Percentiles rank a stretch among this genome's conserved stretches.
These are phyloP conservation scores for Rhagonycha lutea DNA, from an alignment of 2,888 invertebrate species.

Conservation along the genomic window DNA sequence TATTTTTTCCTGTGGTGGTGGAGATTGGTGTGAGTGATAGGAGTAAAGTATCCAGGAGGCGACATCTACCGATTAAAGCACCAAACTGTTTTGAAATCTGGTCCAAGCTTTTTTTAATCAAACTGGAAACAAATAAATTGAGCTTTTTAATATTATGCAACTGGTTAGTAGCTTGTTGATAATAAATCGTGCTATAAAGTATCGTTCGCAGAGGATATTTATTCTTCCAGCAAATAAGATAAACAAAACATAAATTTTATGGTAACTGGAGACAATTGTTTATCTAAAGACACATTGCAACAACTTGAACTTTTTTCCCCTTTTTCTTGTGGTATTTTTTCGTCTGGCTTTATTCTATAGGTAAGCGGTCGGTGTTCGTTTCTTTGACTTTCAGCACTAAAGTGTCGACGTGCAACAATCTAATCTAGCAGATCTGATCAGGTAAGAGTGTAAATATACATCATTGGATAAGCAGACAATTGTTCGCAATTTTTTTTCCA, in stretches of 20 bases:
- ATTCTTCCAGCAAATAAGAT: slow-evolving; percentile 20
- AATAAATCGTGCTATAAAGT: slow-evolving; percentile 4
- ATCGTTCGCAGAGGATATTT: slow-evolving; percentile 21
- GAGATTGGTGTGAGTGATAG: not conserved
- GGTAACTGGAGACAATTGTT: slow-evolving; percentile 24
- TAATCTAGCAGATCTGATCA: slow-evolving; percentile 25
- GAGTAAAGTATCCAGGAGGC: not conserved
- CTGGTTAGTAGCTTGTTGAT: not conserved
- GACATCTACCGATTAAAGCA: not conserved
- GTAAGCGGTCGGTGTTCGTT: slow-evolving; percentile 7
- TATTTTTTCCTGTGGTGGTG: not conserved
- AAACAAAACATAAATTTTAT: slow-evolving; percentile 30
- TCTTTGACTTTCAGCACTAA: slow-evolving; percentile 11
- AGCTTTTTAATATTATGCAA: not conserved
- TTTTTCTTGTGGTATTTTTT: slow-evolving; percentile 19
- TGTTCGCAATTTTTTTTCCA: not conserved
- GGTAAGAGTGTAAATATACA: slow-evolving; percentile 13
- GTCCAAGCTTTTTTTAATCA: not conserved
- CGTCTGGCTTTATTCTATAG: slow-evolving; percentile 11
- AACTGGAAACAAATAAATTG: not conserved
- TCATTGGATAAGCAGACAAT: slow-evolving; percentile 5
- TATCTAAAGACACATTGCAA: slow-evolving; percentile 21
- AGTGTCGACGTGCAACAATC: slow-evolving; percentile 27
- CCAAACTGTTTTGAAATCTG: not conserved
- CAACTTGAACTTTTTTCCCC: slow-evolving; percentile 10